These are phyloP conservation scores for Anoplophora glabripennis DNA, from an alignment of 1,140 invertebrate genomes.

Conservation along the genomic window DNA sequence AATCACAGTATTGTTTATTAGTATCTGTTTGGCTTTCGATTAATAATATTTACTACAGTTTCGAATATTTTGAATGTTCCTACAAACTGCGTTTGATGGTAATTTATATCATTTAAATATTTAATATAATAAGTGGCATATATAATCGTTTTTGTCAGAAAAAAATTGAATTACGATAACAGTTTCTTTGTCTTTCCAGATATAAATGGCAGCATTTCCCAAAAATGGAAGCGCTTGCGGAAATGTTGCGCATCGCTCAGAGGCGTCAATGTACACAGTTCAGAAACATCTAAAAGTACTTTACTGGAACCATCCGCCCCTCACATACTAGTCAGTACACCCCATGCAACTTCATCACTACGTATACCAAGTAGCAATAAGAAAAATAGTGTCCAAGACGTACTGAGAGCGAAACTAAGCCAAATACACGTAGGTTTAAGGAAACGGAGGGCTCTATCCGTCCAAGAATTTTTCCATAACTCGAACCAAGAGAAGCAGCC, in stretches of 20 bases:
- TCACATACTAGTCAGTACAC: slow-evolving; percentile 44
- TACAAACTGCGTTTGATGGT: slow-evolving; percentile 2
- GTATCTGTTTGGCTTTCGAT: slow-evolving; percentile 1
- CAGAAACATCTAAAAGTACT: slow-evolving; percentile 51
- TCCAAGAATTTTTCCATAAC: slow-evolving; percentile 61
- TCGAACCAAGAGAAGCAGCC: slow-evolving; percentile 49
- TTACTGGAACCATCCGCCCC: slow-evolving; percentile 47
- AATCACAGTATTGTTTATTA: slow-evolving; percentile 11
- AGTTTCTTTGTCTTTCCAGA: slow-evolving; percentile 55
- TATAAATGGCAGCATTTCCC: slow-evolving; percentile 71
- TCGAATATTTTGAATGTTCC: not conserved
- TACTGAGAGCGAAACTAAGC: slow-evolving; percentile 61
- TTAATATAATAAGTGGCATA: not conserved
- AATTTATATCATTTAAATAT: slow-evolving; percentile 1
- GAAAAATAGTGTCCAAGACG: slow-evolving; percentile 57
- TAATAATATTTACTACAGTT: not conserved
- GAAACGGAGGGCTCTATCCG: slow-evolving; percentile 61
- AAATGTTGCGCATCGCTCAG: slow-evolving; percentile 64
- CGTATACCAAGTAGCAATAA: slow-evolving; percentile 58
- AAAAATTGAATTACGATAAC: slow-evolving; percentile 1
- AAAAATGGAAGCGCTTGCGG: slow-evolving; percentile 67
- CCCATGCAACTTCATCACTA: slow-evolving; percentile 51
- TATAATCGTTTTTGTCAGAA: not conserved
- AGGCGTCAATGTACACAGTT: slow-evolving; percentile 53
- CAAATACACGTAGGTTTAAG: slow-evolving; percentile 65